Conservation (phyloP, 1,140 invertebrate species). For the Atta cephalotes region DNA sequence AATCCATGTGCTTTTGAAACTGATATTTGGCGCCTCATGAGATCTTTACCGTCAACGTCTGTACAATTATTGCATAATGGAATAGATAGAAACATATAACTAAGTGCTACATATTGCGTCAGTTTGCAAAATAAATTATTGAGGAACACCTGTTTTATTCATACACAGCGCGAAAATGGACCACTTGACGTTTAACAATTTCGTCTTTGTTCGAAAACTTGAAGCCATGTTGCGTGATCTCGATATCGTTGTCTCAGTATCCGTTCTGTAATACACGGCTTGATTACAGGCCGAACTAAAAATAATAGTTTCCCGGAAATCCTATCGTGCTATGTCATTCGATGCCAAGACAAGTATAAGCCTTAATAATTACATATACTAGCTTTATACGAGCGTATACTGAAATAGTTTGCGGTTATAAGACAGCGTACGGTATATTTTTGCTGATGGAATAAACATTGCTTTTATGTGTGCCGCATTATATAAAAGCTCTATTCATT, state of each 20-base stretch:
- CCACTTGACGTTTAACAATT: neutral
- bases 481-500: constrained; percentile 11
- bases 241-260: constrained; percentile 5
- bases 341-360: constrained; percentile 61
- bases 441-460: constrained; percentile 4
- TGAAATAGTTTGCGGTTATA: constrained; percentile 18
- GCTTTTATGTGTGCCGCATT: constrained; percentile 11
- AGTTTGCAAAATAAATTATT: constrained; percentile 28
- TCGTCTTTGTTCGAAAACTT: neutral
- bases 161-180: neutral
- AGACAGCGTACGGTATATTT: constrained; percentile 5
- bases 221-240: neutral
- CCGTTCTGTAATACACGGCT: neutral
- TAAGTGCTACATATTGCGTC: constrained; percentile 22
- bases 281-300: constrained; percentile 65
- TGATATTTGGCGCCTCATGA: constrained; percentile 2
- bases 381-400: neutral
- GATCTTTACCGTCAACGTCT: constrained; percentile 22
- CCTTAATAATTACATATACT: constrained; percentile 49
- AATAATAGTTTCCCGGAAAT: constrained; percentile 70
- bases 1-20: constrained; percentile 1
- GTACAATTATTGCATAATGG: constrained; percentile 30
- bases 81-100: neutral
- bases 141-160: constrained; percentile 23
- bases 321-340: constrained; percentile 49